Evolutionary conservation across 2,888 invertebrate genomes (phyloP), one percentile per base, ranked within the genome.

Genomic region (Aspidiotus destructor): DNA sequence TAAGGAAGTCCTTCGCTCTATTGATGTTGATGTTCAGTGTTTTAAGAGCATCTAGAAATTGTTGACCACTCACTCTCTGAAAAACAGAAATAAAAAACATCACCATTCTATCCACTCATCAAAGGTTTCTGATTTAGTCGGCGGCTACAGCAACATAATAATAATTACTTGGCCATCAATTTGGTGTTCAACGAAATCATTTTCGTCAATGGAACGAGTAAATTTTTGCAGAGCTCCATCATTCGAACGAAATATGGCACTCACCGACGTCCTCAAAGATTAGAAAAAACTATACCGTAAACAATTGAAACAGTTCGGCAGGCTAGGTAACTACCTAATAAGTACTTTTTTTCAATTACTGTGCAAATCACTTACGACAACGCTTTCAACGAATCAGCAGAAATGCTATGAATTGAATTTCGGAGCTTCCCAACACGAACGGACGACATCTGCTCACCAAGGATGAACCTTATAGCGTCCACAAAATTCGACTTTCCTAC

Each of bases 391-490:
- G 91, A 88, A 60, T 92, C 92, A 75, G 99, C 92, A 0, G 97
- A 95, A 53, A 99, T 98, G 28, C 99, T 99, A 78, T 99, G 99
- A 75, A 99, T 97, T 40, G 99, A 82, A 79, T 99, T 98, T 76
- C 91, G 89, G 8, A 99, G 83, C 62, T 93, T 85, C 77, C 93
- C 95, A 0, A 99, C 99, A 74, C 99, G 85, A 54, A 99, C 81
- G 76, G 94, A 88, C 7, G 89, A 88, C 0, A 98, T 96, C 77
- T 92, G 95, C 78, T 99, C 99, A 3, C 99, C 99, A 88, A 99
- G 92, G 69, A 99, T 99, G 82, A 99, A 99, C 82, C 97, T 97
- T 72, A 99, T 96, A 68, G 99, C 99, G 76, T 99, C 99, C 99
- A 99, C 99, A 77, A 99, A 94, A 79, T 99, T 99, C 0, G 98